These are phyloP conservation scores for Icerya purchasi DNA, from an alignment of 2,888 invertebrate species.

Conservation along the genomic window DNA sequence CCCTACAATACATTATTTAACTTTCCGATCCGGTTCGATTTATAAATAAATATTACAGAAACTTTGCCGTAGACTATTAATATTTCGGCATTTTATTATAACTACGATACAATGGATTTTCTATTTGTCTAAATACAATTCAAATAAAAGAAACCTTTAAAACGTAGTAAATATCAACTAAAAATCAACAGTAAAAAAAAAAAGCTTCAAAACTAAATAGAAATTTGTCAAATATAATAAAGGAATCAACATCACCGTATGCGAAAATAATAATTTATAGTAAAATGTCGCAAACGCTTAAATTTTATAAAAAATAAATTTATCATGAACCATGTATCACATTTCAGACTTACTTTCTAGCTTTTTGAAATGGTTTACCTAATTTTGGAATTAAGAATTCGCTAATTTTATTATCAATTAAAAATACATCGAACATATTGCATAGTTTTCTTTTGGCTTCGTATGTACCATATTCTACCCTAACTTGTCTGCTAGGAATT, in stretches of 20 bases:
- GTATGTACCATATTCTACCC: constrained; percentile 15
- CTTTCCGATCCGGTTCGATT: no score
- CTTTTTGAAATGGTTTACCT: constrained; percentile 20
- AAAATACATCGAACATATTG: constrained; percentile 16
- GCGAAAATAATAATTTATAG: not conserved
- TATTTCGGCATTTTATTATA: no score
- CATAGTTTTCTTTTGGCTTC: constrained; percentile 16
- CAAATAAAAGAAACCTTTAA: no score
- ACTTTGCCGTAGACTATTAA: no score
- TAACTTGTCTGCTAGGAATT: constrained; percentile 15
- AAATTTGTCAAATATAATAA: not conserved
- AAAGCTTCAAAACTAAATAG: no score
- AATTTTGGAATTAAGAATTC: constrained; percentile 13
- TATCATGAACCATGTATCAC: not conserved
- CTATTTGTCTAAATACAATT: no score
- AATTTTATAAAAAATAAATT: not conserved
- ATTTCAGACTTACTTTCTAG: constrained; percentile 13
- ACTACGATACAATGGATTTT: no score
- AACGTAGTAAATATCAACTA: no score
- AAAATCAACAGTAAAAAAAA: no score
- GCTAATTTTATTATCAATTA: constrained; percentile 16
- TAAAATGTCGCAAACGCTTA: no score
- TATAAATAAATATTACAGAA: no score
- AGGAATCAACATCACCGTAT: not conserved
- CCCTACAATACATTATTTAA: no score